Evolutionary conservation across 2,113 vertebrate genomes (phyloP).

Genomic region (Actinemys pallida): DNA sequence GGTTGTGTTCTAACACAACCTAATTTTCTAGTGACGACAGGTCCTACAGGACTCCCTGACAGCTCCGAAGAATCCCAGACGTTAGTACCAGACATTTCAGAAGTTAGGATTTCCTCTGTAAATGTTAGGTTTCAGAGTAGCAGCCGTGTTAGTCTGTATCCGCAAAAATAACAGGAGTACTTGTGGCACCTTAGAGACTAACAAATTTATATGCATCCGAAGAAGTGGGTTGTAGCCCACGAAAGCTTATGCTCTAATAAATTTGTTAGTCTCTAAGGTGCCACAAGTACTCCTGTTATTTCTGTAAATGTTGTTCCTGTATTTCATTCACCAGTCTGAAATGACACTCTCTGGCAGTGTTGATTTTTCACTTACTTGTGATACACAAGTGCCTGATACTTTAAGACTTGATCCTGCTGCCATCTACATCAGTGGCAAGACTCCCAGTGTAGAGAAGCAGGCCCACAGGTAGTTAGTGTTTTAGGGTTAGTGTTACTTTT

Average conservation of each 20-base stretch:
- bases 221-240: no score
- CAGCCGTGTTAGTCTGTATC: no score
- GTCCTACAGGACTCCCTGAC: background rate
- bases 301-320: background rate
- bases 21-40: background rate
- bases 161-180: no score
- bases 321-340: background rate
- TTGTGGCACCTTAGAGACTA: no score
- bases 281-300: no score
- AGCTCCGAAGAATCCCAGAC: background rate
- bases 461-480: background rate
- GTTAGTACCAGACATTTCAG: background rate
- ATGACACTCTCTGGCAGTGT: background rate
- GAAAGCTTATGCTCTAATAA: no score
- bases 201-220: no score
- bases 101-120: background rate
- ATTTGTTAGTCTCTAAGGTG: no score
- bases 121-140: background rate
- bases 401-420: background rate
- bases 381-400: background rate
- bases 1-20: background rate
- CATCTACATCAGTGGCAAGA: background rate
- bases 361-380: background rate
- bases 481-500: background rate
- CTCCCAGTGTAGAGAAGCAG: background rate